Base-by-base conservation (phyloP, 1,140 invertebrate species). In the Helicoverpa zea region DNA sequence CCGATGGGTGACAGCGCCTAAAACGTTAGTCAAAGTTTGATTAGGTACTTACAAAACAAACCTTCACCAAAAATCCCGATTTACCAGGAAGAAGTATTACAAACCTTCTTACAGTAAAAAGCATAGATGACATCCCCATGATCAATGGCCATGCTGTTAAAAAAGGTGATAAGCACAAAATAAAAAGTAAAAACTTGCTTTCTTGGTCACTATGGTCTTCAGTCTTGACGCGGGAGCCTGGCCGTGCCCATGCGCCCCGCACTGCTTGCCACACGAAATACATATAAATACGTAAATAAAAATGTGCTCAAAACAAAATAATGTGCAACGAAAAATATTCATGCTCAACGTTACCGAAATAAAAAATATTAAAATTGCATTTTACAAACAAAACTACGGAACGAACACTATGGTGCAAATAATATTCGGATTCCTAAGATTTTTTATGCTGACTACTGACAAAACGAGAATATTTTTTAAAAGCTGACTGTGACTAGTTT, bases 151-250 rank as follows among this genome's bases (percentile, higher is more conserved):
- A 58, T 76, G 43, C 58, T 51, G 16, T 56, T 52, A 23, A 47
- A 68, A 49, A 74, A 79, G 52, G 74, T 56, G 2, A 30, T 47
- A 78, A 80, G 81, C 59, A 77, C 75, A 76, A 83, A 77, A 84
- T 80, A 81, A 87, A 88, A 84, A 86, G 88, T 87, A 79, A 78
- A 89, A 79, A 94, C 92, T 94, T 93, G 92, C 92, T 92, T 92
- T 94, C 92, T 83, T 89, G 86, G 84, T 92, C 92, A 88, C 89
- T 93, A 82, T 83, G 73, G 51, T 74, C 77, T 81, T 93, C 92
- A 75, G 68, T 73, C 88, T 94, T 94, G 78, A 91, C 81, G 79
- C 61, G 66, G 77, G 70, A 59, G 30, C 79, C 87, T 29, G 59
- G 61, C 49, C 61, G 64, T 51, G 73, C 51, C 87, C 89, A 88